Base-by-base conservation (phyloP, 1,140 invertebrate species). In the Atta texana region DNA sequence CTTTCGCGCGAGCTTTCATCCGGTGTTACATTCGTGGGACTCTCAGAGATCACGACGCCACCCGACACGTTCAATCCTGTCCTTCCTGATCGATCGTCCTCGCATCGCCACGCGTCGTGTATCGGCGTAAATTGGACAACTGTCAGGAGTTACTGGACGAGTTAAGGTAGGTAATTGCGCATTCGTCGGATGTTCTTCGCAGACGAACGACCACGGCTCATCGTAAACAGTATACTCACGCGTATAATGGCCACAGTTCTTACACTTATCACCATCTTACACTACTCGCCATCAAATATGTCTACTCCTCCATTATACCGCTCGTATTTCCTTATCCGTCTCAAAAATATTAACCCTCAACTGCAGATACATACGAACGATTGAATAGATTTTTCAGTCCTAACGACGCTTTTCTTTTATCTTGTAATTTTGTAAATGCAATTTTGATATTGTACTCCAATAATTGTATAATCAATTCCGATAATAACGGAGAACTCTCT, bases 161-260 rank as follows among this genome's bases (percentile, higher is more conserved):
- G 71, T 72, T 77, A 49, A 87, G 66, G 55, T 49, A 31, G 55
- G 78, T 88, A 88, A 88, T 89, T 76, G 63, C 86, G 68, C 72
- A 69, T 74, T 71, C 28, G 34, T 66, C 59, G 28, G 49, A 77
- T 69, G 63, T 85, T 89, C 80, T 57, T 28, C 39, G 24, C 55
- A 31, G 39, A 76, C 57, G 55, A 76, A 31, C 86, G 72, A 68
- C 53, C 77, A 66, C 49, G 34, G 5, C 77, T 12, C n/a, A 24
- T 61, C 80, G 69, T 84, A 84, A 84, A 84, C 57, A 84, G 80
- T 51, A 84, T 49, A 66, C 69, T 61, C 24, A 55, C 69, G 68
- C 53, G 68, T 74, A 75, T 84, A 61, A 75, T 61, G 59, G 69
- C 39, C 39, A 18, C 34, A 39, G 51, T 55, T 82, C 68, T 61